Evolutionary conservation across 2,888 invertebrate species (phyloP).

Genomic region (Schrankia costaestrigalis): DNA sequence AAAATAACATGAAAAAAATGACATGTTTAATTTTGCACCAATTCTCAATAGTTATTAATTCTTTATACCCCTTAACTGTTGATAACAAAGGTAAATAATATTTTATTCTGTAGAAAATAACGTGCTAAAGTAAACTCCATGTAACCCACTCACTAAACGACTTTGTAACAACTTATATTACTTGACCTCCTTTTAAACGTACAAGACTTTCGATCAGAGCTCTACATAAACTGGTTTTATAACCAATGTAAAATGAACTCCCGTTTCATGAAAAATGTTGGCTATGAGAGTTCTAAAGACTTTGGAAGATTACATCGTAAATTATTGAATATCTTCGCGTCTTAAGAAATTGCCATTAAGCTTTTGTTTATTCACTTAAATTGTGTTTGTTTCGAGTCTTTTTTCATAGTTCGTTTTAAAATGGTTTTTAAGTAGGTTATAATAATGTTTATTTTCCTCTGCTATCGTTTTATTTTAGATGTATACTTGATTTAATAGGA

Average conservation of each 20-base stretch:
- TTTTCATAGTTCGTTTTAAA: constrained; percentile 13
- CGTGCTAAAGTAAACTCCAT: no score
- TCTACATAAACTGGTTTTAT: constrained; percentile 3
- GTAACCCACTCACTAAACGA: no score
- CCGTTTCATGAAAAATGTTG: neutral
- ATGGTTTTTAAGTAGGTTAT: constrained; percentile 5
- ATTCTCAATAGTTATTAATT: no score
- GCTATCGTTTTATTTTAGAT: constrained; percentile 3
- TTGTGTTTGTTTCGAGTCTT: constrained; percentile 29
- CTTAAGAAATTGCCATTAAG: constrained; percentile 27
- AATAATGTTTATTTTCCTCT: constrained; percentile 14
- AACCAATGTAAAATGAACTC: neutral
- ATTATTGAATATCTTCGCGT: constrained; percentile 27
- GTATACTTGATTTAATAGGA: constrained; percentile 3
- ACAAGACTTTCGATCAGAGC: no score
- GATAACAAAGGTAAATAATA: no score
- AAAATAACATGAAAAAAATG: no score
- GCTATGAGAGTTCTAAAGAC: neutral
- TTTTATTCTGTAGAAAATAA: no score
- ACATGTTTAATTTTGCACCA: no score
- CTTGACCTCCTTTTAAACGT: no score
- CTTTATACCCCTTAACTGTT: no score
- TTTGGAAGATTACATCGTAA: constrained; percentile 8
- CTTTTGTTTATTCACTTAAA: constrained; percentile 35
- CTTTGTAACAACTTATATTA: no score